Evolutionary conservation across 2,888 invertebrate genomes (phyloP).

Genomic region (Hybos culiciformis): DNA sequence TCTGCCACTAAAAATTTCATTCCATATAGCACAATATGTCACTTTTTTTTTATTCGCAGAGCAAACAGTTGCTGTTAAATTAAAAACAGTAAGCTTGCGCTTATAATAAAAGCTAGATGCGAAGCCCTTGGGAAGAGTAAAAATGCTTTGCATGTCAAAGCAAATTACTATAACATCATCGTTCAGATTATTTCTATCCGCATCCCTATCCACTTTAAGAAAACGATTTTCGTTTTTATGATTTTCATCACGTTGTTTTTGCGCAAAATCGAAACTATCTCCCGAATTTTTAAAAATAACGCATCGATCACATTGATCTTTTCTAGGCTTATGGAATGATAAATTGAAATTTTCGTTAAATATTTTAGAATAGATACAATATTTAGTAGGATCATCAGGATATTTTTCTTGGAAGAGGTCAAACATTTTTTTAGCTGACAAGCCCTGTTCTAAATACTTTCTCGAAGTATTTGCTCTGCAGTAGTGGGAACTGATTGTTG

Average conservation of each 20-base stretch:
- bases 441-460: conserved; percentile 1
- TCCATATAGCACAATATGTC: conserved; percentile 6
- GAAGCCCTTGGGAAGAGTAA: conserved; percentile 2
- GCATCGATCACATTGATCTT: conserved; percentile 2
- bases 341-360: conserved; percentile 3
- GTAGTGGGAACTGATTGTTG: conserved; percentile 3
- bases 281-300: neutral
- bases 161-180: neutral
- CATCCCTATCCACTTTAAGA: neutral
- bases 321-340: neutral
- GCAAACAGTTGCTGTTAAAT: conserved; percentile 2
- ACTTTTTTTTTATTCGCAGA: neutral
- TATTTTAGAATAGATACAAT: neutral
- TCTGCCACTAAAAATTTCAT: conserved; percentile 2
- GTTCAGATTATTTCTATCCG: neutral
- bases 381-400: neutral
- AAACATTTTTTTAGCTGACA: conserved; percentile 1
- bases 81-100: conserved; percentile 4
- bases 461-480: conserved; percentile 1
- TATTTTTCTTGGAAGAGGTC: neutral
- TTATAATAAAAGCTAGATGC: conserved; percentile 4
- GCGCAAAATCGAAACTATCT: neutral
- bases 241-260: neutral
- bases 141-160: conserved; percentile 3
- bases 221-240: conserved; percentile 3